These are phyloP conservation scores for Cheilosia scutellata DNA, from an alignment of 2,888 invertebrate genomes.

Conservation along the genomic window DNA sequence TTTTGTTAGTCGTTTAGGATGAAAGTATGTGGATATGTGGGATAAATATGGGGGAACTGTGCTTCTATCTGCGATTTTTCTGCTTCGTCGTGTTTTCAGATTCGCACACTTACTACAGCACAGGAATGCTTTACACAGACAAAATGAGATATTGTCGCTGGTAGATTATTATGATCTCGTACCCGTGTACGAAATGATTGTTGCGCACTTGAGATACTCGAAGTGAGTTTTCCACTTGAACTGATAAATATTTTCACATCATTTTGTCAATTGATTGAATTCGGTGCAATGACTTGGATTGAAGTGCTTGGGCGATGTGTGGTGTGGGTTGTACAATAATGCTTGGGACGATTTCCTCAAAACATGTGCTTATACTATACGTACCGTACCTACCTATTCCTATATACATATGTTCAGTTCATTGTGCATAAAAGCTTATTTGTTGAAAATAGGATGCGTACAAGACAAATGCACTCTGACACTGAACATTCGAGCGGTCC, in stretches of 20 bases:
- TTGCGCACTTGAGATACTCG: conserved; percentile 74
- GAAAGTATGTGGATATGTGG: conserved; percentile 21
- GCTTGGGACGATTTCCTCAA: background rate
- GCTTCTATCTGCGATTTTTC: conserved; percentile 63
- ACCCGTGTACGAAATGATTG: conserved; percentile 66
- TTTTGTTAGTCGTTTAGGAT: conserved; percentile 51
- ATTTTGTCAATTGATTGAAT: conserved; percentile 76
- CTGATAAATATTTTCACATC: conserved; percentile 75
- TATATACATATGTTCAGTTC: too few species aligned
- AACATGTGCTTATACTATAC: background rate
- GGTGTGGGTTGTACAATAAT: conserved; percentile 7
- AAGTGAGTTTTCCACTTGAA: conserved; percentile 76
- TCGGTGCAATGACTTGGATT: conserved; percentile 70
- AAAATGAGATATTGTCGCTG: conserved; percentile 66
- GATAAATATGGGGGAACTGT: conserved; percentile 44
- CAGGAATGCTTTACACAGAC: conserved; percentile 49
- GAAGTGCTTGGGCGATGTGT: conserved; percentile 44
- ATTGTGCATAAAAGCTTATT: too few species aligned
- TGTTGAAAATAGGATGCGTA: too few species aligned
- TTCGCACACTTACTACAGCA: conserved; percentile 42
- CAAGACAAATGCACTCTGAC: too few species aligned
- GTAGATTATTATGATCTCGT: conserved; percentile 65
- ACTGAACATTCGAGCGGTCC: too few species aligned
- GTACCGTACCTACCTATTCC: background rate
- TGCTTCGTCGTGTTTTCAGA: conserved; percentile 63